Percentiles rank a stretch among this genome's conserved stretches.
These are phyloP conservation scores for Ranitomeya imitator DNA, from an alignment of 2,113 vertebrate genomes.

Conservation along the genomic window DNA sequence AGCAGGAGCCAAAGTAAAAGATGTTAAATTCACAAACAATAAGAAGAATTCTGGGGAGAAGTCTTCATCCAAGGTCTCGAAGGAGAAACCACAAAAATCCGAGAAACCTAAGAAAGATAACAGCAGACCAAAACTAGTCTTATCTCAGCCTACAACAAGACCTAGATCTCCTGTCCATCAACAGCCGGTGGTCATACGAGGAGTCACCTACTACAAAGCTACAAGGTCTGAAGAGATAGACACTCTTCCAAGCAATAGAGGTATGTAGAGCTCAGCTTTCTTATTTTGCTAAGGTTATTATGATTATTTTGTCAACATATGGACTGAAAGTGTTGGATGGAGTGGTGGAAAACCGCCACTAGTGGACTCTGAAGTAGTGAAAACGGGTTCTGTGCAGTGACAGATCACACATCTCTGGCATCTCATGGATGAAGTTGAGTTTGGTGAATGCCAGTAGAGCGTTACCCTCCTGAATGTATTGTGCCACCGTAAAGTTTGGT, in stretches of 20 bases:
- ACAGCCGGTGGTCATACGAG: conserved; percentile 84
- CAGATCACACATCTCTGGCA: too few species aligned
- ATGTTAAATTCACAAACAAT: conserved; percentile 68
- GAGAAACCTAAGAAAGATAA: conserved; percentile 85
- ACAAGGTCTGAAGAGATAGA: conserved; percentile 69
- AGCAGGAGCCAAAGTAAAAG: conserved; percentile 73
- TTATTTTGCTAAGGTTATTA: not conserved
- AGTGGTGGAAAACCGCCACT: too few species aligned
- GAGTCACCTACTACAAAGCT: conserved; percentile 95
- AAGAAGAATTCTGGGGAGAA: conserved; percentile 76
- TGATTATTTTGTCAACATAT: not conserved
- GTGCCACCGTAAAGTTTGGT: too few species aligned
- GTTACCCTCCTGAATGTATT: too few species aligned
- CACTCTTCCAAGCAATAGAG: conserved; percentile 57
- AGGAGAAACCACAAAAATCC: conserved; percentile 79
- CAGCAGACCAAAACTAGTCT: conserved; percentile 64
- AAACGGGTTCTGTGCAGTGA: too few species aligned
- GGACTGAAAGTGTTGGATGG: not conserved
- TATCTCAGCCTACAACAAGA: conserved; percentile 78
- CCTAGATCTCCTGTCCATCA: conserved; percentile 69
- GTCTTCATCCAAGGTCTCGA: conserved; percentile 66
- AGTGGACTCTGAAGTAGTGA: too few species aligned
- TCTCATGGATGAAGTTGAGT: too few species aligned
- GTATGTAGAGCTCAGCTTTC: not conserved
- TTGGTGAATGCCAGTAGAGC: too few species aligned